Evolutionary conservation across 2,888 invertebrate species (phyloP).

Genomic region (Drosophila cognata): DNA sequence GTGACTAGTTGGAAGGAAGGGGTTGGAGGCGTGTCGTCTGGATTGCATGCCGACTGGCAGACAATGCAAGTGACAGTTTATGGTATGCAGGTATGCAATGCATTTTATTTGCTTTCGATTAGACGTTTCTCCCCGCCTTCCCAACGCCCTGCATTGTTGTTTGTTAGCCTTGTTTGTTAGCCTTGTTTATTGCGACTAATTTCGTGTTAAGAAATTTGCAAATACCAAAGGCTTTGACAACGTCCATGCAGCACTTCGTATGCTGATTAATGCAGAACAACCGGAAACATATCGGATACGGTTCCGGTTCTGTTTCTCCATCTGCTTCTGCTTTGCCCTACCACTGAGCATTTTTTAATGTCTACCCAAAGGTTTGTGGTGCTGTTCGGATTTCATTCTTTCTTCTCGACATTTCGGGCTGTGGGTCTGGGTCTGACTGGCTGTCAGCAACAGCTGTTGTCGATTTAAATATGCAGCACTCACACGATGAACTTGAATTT

Average conservation of each 20-base stretch:
- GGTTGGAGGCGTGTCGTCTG: conserved; percentile 26
- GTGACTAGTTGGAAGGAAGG: background rate
- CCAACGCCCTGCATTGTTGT: background rate
- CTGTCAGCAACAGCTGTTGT: conserved; percentile 71
- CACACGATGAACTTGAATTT: conserved; percentile 72
- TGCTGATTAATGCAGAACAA: conserved; percentile 43
- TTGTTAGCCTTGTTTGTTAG: conserved; percentile 61
- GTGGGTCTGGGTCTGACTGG: conserved; percentile 14
- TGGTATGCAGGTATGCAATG: conserved; percentile 77
- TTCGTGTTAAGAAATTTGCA: conserved; percentile 80
- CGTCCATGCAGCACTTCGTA: conserved; percentile 34
- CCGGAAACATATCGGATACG: conserved; percentile 48
- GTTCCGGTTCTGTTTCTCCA: conserved; percentile 16
- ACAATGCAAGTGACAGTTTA: conserved; percentile 77
- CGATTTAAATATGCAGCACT: conserved; percentile 49
- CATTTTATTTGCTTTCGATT: conserved; percentile 80
- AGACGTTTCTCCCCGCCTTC: conserved; percentile 40
- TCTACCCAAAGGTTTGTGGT: conserved; percentile 4
- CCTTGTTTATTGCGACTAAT: conserved; percentile 78
- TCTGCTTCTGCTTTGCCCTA: conserved; percentile 2
- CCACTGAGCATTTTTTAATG: conserved; percentile 33
- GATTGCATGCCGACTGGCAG: conserved; percentile 43
- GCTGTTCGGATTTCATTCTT: background rate
- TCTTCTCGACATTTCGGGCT: background rate
- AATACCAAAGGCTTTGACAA: conserved; percentile 60